A percentile compares a stretch with the other conserved stretches of the same genome.
phyloP scores from a whole-genome alignment of 53 echinoderm and acorn worm genomes.

The Holothuria leucospilota region DNA sequence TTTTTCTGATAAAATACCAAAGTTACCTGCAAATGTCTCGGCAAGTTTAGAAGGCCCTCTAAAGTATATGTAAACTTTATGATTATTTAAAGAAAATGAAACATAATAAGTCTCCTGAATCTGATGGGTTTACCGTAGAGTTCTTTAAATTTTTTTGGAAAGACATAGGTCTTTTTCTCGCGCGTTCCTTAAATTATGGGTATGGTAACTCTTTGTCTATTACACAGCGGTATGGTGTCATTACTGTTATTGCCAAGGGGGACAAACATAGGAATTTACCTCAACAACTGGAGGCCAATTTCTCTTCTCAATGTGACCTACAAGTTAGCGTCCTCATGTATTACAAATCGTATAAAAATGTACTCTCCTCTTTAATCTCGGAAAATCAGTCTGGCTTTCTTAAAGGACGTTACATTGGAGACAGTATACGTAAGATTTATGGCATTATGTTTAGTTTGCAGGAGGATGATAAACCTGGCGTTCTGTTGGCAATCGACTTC shows the following conservation, averaged over 20 bases:
- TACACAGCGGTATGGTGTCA: neutral
- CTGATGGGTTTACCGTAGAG: slow-evolving; percentile 19
- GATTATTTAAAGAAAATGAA: neutral
- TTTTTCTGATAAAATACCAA: neutral
- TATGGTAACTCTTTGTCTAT: neutral
- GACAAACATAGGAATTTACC: slow-evolving; percentile 1
- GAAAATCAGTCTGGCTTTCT: neutral
- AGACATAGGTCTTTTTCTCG: neutral
- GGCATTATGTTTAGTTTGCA: slow-evolving; percentile 12
- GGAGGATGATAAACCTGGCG: no score
- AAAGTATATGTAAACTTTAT: slow-evolving; percentile 15
- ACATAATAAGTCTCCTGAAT: slow-evolving; percentile 14
- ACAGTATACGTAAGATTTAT: neutral
- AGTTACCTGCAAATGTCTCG: neutral
- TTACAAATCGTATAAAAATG: neutral
- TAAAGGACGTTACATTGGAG: no score
- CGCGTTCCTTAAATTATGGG: slow-evolving; percentile 7
- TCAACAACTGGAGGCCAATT: slow-evolving; percentile 2
- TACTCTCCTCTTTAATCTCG: neutral
- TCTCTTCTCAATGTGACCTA: slow-evolving; percentile 29
- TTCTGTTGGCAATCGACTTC: no score
- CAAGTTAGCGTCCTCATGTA: neutral
- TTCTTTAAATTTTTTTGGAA: neutral
- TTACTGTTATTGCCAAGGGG: slow-evolving; percentile 1
- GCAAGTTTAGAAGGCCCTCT: slow-evolving; percentile 2